phyloP scores from a whole-genome alignment of 2,797 vertebrate species.

The Enteromius viviparus region DNA sequence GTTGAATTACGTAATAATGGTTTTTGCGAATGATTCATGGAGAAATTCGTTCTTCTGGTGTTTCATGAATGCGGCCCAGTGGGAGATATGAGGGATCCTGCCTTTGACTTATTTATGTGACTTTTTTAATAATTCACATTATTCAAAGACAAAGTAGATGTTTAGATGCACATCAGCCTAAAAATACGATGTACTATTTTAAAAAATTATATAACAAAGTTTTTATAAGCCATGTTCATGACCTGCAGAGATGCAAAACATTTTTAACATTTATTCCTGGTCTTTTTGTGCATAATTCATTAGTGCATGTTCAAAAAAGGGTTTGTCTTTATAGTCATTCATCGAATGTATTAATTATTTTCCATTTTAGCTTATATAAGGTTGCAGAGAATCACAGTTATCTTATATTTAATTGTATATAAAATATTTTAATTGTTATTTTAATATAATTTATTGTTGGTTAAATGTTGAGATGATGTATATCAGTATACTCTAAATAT shows the following conservation, averaged over 20 bases:
- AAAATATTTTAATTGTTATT: neutral
- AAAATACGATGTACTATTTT: neutral
- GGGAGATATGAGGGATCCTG: neutral
- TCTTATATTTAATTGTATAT: neutral
- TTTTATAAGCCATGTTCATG: neutral
- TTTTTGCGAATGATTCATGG: neutral
- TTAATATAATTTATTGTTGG: no score
- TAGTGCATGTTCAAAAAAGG: neutral
- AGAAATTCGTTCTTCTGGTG: neutral
- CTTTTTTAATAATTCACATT: constrained; percentile 12
- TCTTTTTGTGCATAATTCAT: neutral
- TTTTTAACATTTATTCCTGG: neutral
- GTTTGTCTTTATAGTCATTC: neutral
- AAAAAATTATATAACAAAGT: neutral
- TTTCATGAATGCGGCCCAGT: constrained; percentile 15
- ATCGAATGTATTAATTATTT: neutral
- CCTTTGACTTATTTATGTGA: constrained; percentile 10
- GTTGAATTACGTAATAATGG: neutral
- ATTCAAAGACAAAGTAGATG: constrained; percentile 2
- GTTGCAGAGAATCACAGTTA: neutral
- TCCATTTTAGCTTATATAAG: neutral
- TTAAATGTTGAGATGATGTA: no score
- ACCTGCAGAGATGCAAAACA: neutral
- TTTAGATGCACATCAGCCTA: neutral
- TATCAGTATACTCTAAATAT: no score